Percentiles rank a stretch among this genome's conserved stretches.
These are phyloP conservation scores for Melanotaenia pygmaea DNA, from an alignment of 2,797 vertebrate genomes.

Conservation along the genomic window DNA sequence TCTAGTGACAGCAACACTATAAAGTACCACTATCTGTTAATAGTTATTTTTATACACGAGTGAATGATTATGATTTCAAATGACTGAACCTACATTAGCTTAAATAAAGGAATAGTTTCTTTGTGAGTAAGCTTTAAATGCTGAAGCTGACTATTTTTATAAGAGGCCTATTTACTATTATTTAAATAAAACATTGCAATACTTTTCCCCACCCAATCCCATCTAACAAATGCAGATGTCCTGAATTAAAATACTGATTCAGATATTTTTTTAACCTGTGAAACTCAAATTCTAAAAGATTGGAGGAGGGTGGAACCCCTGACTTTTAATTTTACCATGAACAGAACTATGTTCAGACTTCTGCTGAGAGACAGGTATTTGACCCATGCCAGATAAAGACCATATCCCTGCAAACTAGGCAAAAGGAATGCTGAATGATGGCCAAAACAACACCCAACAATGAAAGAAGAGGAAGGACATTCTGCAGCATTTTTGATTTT, in stretches of 20 bases:
- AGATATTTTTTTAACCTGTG: not conserved
- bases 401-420: constrained; percentile 45
- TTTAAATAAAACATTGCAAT: too few species aligned
- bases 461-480: constrained; percentile 22
- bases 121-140: too few species aligned
- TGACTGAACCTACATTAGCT: too few species aligned
- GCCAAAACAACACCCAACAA: constrained; percentile 58
- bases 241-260: not conserved
- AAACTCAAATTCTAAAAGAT: constrained; percentile 7
- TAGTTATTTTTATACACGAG: too few species aligned
- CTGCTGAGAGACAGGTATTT: constrained; percentile 61
- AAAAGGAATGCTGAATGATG: constrained; percentile 54
- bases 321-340: constrained; percentile 16
- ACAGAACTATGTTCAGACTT: constrained; percentile 45
- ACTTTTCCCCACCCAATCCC: not conserved
- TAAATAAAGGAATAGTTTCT: too few species aligned
- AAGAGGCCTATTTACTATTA: too few species aligned
- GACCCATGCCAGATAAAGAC: constrained; percentile 28
- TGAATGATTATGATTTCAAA: too few species aligned
- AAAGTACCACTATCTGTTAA: too few species aligned
- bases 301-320: not conserved
- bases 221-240: not conserved
- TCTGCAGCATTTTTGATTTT: constrained; percentile 8
- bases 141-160: too few species aligned
- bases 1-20: too few species aligned